Base-by-base conservation (phyloP, 2,113 vertebrate genomes). In the Salminus brasiliensis region DNA sequence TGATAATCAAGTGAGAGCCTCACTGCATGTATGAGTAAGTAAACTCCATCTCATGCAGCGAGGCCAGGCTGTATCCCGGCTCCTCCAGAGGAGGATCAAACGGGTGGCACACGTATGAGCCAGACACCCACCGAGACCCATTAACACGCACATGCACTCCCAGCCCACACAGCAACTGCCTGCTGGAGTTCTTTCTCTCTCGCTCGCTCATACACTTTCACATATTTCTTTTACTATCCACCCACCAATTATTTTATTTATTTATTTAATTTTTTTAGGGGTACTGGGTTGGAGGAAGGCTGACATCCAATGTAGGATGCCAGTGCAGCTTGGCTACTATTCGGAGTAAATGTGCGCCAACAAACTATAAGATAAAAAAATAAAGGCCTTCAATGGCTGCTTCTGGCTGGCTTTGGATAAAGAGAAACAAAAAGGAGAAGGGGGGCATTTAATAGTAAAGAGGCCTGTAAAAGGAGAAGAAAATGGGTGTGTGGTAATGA, bases 61-160 rank as follows among this genome's bases (percentile, higher is more conserved):
- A 66, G 69, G 78, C 53, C 60, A 76, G 74, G 69, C 78, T 83
- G 70, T 63, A 74, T 69, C 39, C 49, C 23, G 13, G 71, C 75
- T 79, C 39, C 66, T 74, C 68, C 70, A 77, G 62, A 59, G 74
- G 43, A 68, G 78, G 74, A 85, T 83, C 84, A 85, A 85, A 83
- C 78, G 41, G 36, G 71, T 60, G 81, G 69, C 70, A 83, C 84
- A 80, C 63, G 70, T 85, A 74, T 67, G 65, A 83, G 74, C 81
- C 78, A 83, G 78, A 85, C 84, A 77, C 81, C 84, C 80, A 43
- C 74, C 27, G 84, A 80, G 81, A 55, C 45, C 78, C 81, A 83
- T 82, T 85, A 83, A 72, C 80, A 84, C 57, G 63, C 78, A 49
- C 67, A 49, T 25, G 16, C 62, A 65, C 60, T 25, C n/a, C 49